Conservation (phyloP, 2,113 vertebrate species). For the Tinamus guttatus region DNA sequence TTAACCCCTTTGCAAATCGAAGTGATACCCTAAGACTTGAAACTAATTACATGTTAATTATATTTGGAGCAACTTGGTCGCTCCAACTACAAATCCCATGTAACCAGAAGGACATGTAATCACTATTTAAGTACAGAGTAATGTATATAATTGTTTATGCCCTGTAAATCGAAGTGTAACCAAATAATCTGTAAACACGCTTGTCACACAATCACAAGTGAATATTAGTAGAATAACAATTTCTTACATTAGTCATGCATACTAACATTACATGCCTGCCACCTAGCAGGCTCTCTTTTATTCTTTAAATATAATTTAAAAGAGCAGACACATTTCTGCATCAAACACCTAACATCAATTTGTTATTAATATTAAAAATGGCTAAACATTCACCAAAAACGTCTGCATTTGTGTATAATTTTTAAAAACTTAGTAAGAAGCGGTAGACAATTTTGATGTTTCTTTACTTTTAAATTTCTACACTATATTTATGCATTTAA, state of each 20-base stretch:
- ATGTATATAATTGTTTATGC: conserved; percentile 84
- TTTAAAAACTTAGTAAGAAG: conserved; percentile 89
- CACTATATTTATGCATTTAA: conserved; percentile 81
- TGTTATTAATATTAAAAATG: conserved; percentile 92
- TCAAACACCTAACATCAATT: conserved; percentile 95
- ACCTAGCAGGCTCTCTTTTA: conserved; percentile 79
- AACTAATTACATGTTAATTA: conserved; percentile 76
- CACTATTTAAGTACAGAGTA: conserved; percentile 78
- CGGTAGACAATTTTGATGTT: conserved; percentile 85
- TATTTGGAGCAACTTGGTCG: conserved; percentile 79
- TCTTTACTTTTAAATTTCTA: conserved; percentile 84
- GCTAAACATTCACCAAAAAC: conserved; percentile 95
- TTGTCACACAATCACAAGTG: conserved; percentile 95
- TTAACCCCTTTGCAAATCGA: conserved; percentile 66
- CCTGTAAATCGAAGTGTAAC: conserved; percentile 87
- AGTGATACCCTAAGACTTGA: conserved; percentile 74
- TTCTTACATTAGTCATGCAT: conserved; percentile 97
- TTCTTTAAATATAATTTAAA: conserved; percentile 85
- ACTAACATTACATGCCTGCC: conserved; percentile 91
- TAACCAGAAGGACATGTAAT: conserved; percentile 72
- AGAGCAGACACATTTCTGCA: conserved; percentile 85
- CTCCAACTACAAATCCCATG: conserved; percentile 77
- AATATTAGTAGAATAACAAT: conserved; percentile 94
- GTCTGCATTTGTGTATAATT: conserved; percentile 92
- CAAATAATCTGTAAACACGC: conserved; percentile 95